Percentiles rank a stretch among this genome's conserved stretches.
Evolutionary conservation across 2,888 invertebrate genomes (phyloP).

Genomic region (Emmelina monodactyla): DNA sequence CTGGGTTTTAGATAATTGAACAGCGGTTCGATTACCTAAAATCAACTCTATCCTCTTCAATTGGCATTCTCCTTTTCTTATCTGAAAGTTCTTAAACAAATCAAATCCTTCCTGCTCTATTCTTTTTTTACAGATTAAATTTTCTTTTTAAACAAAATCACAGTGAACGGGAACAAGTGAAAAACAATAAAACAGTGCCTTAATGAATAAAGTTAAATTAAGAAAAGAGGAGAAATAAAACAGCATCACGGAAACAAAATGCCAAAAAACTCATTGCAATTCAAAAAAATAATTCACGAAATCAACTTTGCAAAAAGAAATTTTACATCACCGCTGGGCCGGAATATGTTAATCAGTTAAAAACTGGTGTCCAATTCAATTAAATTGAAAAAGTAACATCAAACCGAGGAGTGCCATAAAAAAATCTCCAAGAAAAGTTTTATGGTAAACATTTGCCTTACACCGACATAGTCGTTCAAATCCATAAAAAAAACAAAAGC

Average conservation of each 20-base stretch:
- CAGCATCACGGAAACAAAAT: conserved; percentile 57
- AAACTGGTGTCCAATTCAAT: conserved; percentile 41
- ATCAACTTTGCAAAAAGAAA: conserved; percentile 58
- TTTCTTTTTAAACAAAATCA: conserved; percentile 25
- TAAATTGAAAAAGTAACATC: conserved; percentile 34
- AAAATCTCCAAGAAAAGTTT: conserved; percentile 37
- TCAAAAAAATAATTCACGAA: conserved; percentile 60
- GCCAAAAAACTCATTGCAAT: conserved; percentile 57
- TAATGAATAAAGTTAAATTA: conserved; percentile 36
- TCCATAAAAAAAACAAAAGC: conserved; percentile 20
- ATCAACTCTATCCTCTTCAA: conserved; percentile 21
- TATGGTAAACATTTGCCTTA: conserved; percentile 52
- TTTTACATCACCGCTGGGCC: conserved; percentile 47
- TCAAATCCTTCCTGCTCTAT: conserved; percentile 42
- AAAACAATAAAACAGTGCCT: conserved; percentile 46
- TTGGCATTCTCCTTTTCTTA: conserved; percentile 22
- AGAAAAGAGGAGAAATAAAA: conserved; percentile 33
- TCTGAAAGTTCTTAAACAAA: conserved; percentile 15
- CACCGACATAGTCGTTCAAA: conserved; percentile 46
- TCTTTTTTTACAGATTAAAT: conserved; percentile 54
- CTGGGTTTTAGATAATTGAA: conserved; percentile 48
- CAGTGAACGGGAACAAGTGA: conserved; percentile 51
- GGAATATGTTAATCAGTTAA: conserved; percentile 58
- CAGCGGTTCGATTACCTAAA: conserved; percentile 42
- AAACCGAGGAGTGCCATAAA: conserved; percentile 48